Conservation (phyloP, 2,888 invertebrate genomes). For the Craniophora ligustri region DNA sequence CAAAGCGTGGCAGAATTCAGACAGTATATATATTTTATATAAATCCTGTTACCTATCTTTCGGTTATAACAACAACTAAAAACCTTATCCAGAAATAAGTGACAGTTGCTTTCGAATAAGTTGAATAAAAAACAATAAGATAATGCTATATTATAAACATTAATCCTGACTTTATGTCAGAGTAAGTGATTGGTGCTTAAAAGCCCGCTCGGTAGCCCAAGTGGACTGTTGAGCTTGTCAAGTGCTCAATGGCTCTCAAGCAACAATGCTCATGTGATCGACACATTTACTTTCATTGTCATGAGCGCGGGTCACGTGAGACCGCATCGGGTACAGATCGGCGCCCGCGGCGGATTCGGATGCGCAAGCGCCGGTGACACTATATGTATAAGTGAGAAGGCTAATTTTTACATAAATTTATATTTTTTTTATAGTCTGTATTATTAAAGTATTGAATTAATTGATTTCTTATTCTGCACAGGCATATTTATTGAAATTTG, state of each 20-base stretch:
- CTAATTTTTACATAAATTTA: not conserved
- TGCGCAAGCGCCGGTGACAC: slow-evolving; percentile 44
- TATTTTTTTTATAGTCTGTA: no score
- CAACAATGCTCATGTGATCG: slow-evolving; percentile 1
- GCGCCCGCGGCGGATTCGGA: slow-evolving; percentile 54
- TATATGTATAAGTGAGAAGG: slow-evolving; percentile 13
- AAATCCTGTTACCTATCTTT: no score
- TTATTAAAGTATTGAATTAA: no score
- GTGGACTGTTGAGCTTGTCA: not conserved
- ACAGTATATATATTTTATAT: no score
- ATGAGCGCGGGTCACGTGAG: slow-evolving; percentile 41
- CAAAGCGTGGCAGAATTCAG: no score
- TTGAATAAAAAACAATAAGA: no score
- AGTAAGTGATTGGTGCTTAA: not conserved
- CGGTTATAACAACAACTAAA: no score
- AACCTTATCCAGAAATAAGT: no score
- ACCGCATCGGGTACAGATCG: slow-evolving; percentile 50
- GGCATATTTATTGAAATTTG: no score
- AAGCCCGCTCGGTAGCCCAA: slow-evolving; percentile 1
- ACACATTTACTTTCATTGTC: slow-evolving; percentile 46
- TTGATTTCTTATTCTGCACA: no score
- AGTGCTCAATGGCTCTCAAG: not conserved
- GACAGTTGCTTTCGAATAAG: no score
- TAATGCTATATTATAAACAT: no score
- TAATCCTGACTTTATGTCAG: not conserved